These are phyloP conservation scores for Anarhynchus alexandrinus DNA, from an alignment of 2,113 vertebrate genomes.

Conservation along the genomic window DNA sequence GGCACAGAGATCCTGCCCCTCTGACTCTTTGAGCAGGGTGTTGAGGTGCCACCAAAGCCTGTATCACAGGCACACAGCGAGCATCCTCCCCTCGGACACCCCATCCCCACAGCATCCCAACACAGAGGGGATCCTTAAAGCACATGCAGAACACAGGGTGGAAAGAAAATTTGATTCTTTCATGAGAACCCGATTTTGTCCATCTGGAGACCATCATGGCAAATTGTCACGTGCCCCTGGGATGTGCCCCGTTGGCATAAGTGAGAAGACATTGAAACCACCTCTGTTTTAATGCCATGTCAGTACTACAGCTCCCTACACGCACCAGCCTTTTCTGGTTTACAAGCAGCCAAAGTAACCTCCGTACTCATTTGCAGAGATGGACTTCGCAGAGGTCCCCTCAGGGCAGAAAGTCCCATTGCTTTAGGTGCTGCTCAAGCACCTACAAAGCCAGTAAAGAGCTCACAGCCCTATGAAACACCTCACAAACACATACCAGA, in stretches of 20 bases:
- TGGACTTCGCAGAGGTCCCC: neutral
- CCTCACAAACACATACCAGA: neutral
- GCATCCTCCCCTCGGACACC: neutral
- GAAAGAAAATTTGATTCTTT: neutral
- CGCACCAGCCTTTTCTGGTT: neutral
- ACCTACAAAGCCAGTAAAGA: neutral
- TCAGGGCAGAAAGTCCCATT: neutral
- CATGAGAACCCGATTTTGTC: neutral
- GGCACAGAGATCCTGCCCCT: neutral
- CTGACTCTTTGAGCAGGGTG: neutral
- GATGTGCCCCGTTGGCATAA: neutral
- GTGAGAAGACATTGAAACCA: neutral
- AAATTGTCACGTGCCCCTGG: neutral
- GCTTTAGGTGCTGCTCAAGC: neutral
- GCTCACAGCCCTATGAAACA: neutral
- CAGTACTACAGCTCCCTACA: neutral
- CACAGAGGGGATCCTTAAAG: neutral
- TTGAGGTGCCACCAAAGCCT: neutral
- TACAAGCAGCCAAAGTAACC: neutral
- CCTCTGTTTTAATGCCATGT: neutral
- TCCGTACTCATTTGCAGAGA: neutral
- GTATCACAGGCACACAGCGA: accelerated
- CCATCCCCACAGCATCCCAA: neutral
- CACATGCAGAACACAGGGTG: neutral
- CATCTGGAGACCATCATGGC: neutral